phyloP scores from a whole-genome alignment of 2,113 vertebrate genomes.

The Desmodus rotundus region DNA sequence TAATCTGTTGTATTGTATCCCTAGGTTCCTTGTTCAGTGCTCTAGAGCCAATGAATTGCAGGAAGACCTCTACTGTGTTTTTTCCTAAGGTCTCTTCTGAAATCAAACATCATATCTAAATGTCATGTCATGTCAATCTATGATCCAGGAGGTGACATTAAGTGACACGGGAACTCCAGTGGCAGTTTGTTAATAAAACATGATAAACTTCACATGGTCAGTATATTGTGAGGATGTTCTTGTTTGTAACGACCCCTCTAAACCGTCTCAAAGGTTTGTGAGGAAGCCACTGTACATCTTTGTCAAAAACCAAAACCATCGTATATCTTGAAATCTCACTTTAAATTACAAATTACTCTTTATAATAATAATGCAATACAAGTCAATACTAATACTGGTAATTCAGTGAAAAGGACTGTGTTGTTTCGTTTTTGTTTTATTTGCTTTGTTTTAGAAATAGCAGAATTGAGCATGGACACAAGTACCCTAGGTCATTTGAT shows the following conservation, averaged over 20 bases:
- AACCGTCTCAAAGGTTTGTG: not conserved
- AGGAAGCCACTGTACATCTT: not conserved
- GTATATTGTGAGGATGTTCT: not conserved
- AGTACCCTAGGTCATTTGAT: not conserved
- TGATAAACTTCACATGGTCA: not conserved
- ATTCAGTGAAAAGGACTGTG: not conserved
- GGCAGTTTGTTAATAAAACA: not conserved
- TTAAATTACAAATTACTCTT: conserved; percentile 6
- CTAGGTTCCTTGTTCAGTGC: not conserved
- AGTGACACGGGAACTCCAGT: not conserved
- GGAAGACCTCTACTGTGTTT: not conserved
- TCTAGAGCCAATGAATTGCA: not conserved
- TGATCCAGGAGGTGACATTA: not conserved
- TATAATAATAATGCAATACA: not conserved
- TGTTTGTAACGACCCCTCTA: not conserved
- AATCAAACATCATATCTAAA: not conserved
- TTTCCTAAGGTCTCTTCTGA: not conserved
- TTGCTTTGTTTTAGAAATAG: not conserved
- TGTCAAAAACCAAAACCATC: not conserved
- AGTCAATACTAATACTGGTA: not conserved
- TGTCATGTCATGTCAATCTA: not conserved
- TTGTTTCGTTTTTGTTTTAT: not conserved
- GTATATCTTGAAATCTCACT: not conserved
- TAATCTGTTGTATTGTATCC: not conserved
- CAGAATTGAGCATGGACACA: not conserved